Percentiles rank a stretch among this genome's conserved stretches.
Evolutionary conservation across 1,140 invertebrate genomes (phyloP).

Genomic region (Lanistes nyassanus): DNA sequence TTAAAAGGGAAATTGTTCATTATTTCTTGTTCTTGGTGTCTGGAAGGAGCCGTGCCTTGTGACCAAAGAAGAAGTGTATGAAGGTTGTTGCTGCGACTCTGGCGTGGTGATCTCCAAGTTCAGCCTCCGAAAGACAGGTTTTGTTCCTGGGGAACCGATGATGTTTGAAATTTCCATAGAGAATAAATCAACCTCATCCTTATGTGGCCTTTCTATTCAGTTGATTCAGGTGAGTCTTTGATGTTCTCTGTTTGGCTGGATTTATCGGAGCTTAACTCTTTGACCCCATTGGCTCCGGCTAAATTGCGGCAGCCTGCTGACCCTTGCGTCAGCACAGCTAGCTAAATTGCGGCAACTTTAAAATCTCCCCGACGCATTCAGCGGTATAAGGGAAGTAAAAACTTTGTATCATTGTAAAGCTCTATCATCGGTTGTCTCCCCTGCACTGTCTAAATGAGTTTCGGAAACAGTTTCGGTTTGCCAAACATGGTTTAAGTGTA

Average conservation of each 20-base stretch:
- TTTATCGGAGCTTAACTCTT: not conserved
- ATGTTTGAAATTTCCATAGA: conserved; percentile 43
- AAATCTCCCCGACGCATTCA: too few relatives aligned
- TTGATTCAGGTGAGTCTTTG: conserved; percentile 44
- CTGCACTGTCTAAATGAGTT: too few relatives aligned
- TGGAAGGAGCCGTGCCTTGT: conserved; percentile 40
- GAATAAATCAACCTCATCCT: conserved; percentile 45
- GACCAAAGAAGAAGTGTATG: conserved; percentile 39
- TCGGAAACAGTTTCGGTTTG: too few relatives aligned
- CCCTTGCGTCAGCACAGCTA: too few relatives aligned
- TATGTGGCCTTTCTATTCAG: conserved; percentile 33
- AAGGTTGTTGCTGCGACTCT: conserved; percentile 52
- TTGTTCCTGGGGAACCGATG: conserved; percentile 54
- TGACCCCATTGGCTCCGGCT: too few relatives aligned
- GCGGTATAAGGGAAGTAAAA: too few relatives aligned
- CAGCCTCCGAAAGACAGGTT: conserved; percentile 48
- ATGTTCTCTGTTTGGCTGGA: too few relatives aligned
- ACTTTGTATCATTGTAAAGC: too few relatives aligned
- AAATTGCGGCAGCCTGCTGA: too few relatives aligned
- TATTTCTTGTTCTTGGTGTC: not conserved
- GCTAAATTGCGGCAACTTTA: too few relatives aligned
- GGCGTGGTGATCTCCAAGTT: conserved; percentile 41
- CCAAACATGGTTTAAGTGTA: too few relatives aligned
- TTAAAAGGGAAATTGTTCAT: not conserved
- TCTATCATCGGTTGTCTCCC: too few relatives aligned